phyloP scores from a whole-genome alignment of 2,797 vertebrate species.

The Manis pentadactyla region DNA sequence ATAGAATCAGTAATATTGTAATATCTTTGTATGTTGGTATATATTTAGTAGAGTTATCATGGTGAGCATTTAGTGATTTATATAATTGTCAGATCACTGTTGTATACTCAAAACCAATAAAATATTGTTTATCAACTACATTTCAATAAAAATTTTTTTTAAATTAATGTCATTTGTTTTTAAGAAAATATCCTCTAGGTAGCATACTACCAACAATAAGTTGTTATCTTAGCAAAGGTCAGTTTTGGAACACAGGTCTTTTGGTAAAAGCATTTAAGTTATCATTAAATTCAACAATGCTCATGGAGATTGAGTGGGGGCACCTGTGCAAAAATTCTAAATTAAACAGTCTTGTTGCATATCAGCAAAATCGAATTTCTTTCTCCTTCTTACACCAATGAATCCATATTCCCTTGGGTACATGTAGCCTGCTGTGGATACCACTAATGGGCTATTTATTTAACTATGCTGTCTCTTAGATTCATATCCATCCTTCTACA shows the following conservation, averaged over 20 bases:
- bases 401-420: not conserved
- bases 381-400: not conserved
- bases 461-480: not conserved
- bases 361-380: not conserved
- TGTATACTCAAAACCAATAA: too few relatives aligned
- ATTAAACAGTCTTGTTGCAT: not conserved
- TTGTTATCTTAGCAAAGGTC: not conserved
- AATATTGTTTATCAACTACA: too few relatives aligned
- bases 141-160: too few relatives aligned
- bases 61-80: too few relatives aligned
- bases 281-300: not conserved
- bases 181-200: not conserved
- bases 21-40: too few relatives aligned
- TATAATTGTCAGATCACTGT: too few relatives aligned
- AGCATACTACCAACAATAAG: not conserved
- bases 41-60: too few relatives aligned
- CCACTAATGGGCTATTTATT: not conserved
- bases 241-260: not conserved
- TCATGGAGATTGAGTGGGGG: not conserved
- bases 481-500: not conserved
- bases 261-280: not conserved
- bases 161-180: conserved; percentile 8
- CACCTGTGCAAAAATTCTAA: not conserved
- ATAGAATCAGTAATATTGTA: too few relatives aligned
- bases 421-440: not conserved